These are phyloP conservation scores for Macrosoma leucophasiata DNA, from an alignment of 2,888 invertebrate species.

Conservation along the genomic window DNA sequence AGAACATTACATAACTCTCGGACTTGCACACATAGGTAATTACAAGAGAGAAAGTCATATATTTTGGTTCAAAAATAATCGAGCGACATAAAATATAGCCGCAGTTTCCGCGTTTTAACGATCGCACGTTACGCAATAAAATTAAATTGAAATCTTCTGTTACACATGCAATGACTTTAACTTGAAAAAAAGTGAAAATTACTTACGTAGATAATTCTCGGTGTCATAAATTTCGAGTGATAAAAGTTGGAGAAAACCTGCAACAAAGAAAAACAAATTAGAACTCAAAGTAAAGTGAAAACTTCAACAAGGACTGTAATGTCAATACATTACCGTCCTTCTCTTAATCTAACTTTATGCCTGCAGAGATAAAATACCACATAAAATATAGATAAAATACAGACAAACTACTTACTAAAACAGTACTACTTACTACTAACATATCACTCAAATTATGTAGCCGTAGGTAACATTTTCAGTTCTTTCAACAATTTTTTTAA, in stretches of 20 bases:
- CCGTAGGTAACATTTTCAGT: no score
- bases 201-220: slow-evolving; percentile 51
- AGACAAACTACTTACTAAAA: no score
- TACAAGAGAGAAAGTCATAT: slow-evolving; percentile 63
- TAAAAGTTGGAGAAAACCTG: slow-evolving; percentile 53
- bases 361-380: no score
- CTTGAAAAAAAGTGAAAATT: slow-evolving; percentile 19
- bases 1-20: slow-evolving; percentile 39
- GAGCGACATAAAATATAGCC: slow-evolving; percentile 42
- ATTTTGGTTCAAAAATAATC: slow-evolving; percentile 60
- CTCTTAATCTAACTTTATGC: no score
- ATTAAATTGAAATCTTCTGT: neutral
- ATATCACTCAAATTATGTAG: no score
- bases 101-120: slow-evolving; percentile 47
- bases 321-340: no score
- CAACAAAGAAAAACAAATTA: slow-evolving; percentile 38
- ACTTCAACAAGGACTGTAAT: no score
- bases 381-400: no score
- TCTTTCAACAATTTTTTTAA: no score
- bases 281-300: no score
- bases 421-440: no score
- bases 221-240: slow-evolving; percentile 61
- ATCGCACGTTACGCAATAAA: slow-evolving; percentile 30
- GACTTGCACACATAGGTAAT: slow-evolving; percentile 44
- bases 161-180: neutral